Percentiles rank a stretch among this genome's conserved stretches.
These are phyloP conservation scores for Rhinatrema bivittatum DNA, from an alignment of 2,797 vertebrate species.

Conservation along the genomic window DNA sequence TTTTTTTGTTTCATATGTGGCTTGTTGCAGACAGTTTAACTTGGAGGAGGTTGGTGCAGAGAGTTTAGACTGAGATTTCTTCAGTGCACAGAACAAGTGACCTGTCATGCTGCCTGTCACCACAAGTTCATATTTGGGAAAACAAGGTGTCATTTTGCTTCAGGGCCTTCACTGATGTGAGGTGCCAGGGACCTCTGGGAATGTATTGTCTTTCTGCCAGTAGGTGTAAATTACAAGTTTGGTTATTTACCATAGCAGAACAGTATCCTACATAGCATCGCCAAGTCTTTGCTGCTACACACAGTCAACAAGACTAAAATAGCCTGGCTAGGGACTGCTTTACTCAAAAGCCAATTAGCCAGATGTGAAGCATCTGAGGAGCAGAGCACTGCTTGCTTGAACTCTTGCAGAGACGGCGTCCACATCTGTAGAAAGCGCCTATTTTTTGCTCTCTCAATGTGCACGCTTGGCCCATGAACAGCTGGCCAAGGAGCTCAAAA, in stretches of 20 bases:
- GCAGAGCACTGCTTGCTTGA: background rate
- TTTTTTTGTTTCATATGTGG: too few species aligned
- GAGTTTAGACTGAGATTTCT: too few species aligned
- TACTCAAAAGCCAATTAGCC: slow-evolving; percentile 38
- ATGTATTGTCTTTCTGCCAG: background rate
- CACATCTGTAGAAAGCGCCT: too few species aligned
- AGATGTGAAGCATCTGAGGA: slow-evolving; percentile 12
- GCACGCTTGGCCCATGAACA: too few species aligned
- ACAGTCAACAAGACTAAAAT: slow-evolving; percentile 27
- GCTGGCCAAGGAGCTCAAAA: too few species aligned
- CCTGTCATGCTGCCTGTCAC: too few species aligned
- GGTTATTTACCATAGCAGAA: background rate
- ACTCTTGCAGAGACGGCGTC: too few species aligned
- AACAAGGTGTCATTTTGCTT: background rate
- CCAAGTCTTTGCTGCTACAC: background rate
- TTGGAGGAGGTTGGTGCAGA: too few species aligned
- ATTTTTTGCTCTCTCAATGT: too few species aligned
- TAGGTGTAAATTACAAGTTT: slow-evolving; percentile 1
- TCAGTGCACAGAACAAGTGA: too few species aligned
- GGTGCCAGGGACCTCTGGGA: background rate
- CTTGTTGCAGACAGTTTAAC: too few species aligned
- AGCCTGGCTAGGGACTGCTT: slow-evolving; percentile 21
- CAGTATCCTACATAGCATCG: background rate
- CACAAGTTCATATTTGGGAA: too few species aligned
- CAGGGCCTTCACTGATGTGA: background rate